Conservation (phyloP, 1,140 invertebrate genomes). For the Sesamia nonagrioides region DNA sequence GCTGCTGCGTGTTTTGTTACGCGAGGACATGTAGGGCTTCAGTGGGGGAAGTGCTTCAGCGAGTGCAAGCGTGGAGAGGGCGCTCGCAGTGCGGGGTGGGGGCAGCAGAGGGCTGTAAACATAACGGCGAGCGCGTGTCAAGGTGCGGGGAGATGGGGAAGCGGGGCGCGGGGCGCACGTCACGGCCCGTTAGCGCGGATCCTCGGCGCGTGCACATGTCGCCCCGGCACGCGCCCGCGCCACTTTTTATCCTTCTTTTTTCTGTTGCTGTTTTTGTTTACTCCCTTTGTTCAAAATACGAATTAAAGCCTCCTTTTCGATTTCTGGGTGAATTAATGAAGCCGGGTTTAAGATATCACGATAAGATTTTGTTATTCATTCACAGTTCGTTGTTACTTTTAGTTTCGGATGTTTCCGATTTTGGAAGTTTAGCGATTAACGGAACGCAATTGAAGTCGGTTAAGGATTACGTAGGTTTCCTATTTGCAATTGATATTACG, state of each 20-base stretch:
- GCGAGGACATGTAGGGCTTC: conserved; percentile 79
- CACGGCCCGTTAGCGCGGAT: conserved; percentile 80
- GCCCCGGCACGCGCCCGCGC: conserved; percentile 82
- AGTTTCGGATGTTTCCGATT: conserved; percentile 28
- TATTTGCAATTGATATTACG: neutral
- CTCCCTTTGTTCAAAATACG: conserved; percentile 79
- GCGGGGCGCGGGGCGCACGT: conserved; percentile 62
- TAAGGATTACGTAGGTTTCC: no score
- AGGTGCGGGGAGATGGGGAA: conserved; percentile 52
- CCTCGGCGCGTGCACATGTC: conserved; percentile 83
- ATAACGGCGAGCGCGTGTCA: conserved; percentile 67
- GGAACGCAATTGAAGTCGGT: neutral
- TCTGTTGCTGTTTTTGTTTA: conserved; percentile 74
- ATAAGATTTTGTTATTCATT: conserved; percentile 44
- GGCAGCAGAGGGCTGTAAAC: conserved; percentile 54
- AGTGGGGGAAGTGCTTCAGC: conserved; percentile 80
- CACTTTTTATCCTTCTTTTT: conserved; percentile 81
- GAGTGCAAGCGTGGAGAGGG: conserved; percentile 43
- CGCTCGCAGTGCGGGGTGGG: conserved; percentile 26
- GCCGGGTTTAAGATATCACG: conserved; percentile 59
- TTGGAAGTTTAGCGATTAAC: neutral
- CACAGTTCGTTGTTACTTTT: conserved; percentile 46
- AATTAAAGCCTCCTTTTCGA: conserved; percentile 68
- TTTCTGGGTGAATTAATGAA: conserved; percentile 57
- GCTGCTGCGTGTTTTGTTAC: conserved; percentile 80